Percentiles rank a stretch among this genome's conserved stretches.
phyloP scores from a whole-genome alignment of 2,888 invertebrate genomes.

The Tenthredo distinguenda region DNA sequence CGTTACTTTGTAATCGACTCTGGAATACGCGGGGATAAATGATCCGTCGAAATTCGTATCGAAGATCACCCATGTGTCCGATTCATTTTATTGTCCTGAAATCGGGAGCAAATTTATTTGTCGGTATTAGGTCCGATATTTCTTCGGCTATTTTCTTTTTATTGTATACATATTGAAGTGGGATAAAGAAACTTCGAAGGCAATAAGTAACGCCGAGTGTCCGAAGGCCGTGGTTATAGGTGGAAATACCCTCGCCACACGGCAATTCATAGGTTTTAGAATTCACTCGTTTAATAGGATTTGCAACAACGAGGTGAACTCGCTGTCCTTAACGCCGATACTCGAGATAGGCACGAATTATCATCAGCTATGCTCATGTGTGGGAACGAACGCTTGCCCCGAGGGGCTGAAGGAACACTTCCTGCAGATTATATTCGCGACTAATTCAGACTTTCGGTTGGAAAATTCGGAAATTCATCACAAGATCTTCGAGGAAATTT shows the following conservation, averaged over 20 bases:
- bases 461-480: not conserved
- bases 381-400: not conserved
- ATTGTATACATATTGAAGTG: not conserved
- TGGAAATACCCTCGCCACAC: too few relatives aligned
- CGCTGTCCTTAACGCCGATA: slow-evolving; percentile 4
- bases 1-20: too few relatives aligned
- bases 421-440: not conserved
- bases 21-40: too few relatives aligned
- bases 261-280: not conserved
- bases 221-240: not conserved
- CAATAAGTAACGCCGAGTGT: not conserved
- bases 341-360: not conserved
- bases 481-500: too few relatives aligned
- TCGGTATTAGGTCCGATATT: not conserved
- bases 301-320: slow-evolving; percentile 10
- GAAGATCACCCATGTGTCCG: too few relatives aligned
- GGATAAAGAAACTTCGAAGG: not conserved
- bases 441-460: not conserved
- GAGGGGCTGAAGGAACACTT: not conserved
- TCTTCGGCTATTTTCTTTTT: not conserved
- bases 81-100: too few relatives aligned
- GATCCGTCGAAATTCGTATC: too few relatives aligned
- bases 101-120: not conserved
- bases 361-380: not conserved
- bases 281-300: slow-evolving; percentile 3